Percentiles rank a stretch among this genome's conserved stretches.
phyloP scores from a whole-genome alignment of 1,140 invertebrate genomes.

The Drosophila simulans region DNA sequence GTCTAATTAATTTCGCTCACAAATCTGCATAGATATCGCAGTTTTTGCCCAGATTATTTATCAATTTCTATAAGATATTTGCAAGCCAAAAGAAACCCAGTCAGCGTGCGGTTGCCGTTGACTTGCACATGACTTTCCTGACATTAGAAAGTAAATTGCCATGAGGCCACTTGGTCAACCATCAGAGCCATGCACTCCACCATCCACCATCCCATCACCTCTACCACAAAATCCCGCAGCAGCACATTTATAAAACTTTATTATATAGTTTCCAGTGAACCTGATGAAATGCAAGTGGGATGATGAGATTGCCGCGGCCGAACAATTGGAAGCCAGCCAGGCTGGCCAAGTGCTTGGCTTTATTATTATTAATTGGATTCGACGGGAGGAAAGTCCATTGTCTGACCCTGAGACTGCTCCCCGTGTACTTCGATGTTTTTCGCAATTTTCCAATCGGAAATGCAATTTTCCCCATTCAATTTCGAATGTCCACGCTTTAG shows the following conservation, averaged over 20 bases:
- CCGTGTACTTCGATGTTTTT: constrained; percentile 26
- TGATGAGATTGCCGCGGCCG: constrained; percentile 31
- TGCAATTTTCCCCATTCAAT: constrained; percentile 43
- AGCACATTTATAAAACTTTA: constrained; percentile 38
- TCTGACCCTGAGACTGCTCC: constrained; percentile 33
- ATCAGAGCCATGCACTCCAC: constrained; percentile 43
- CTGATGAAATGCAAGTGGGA: constrained; percentile 40
- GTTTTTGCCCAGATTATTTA: constrained; percentile 55
- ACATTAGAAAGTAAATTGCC: constrained; percentile 83
- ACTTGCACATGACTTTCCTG: constrained; percentile 81
- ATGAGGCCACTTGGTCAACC: constrained; percentile 80
- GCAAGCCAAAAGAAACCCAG: constrained; percentile 13
- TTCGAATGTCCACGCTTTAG: constrained; percentile 15
- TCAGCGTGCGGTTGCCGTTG: constrained; percentile 41
- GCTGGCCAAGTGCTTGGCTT: constrained; percentile 43
- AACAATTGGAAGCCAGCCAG: constrained; percentile 60
- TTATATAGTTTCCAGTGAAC: constrained; percentile 39
- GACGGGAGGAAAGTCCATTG: constrained; percentile 45
- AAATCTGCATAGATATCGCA: constrained; percentile 65
- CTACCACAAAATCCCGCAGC: constrained; percentile 21
- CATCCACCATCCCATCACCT: constrained; percentile 30
- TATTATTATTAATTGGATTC: constrained; percentile 64
- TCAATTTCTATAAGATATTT: constrained; percentile 59
- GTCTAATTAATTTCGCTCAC: constrained; percentile 45
- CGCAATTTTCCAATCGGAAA: constrained; percentile 46